Evolutionary conservation across 1,140 invertebrate species (phyloP), one percentile per base, ranked within the genome.

Genomic region (Bombus picipes): DNA sequence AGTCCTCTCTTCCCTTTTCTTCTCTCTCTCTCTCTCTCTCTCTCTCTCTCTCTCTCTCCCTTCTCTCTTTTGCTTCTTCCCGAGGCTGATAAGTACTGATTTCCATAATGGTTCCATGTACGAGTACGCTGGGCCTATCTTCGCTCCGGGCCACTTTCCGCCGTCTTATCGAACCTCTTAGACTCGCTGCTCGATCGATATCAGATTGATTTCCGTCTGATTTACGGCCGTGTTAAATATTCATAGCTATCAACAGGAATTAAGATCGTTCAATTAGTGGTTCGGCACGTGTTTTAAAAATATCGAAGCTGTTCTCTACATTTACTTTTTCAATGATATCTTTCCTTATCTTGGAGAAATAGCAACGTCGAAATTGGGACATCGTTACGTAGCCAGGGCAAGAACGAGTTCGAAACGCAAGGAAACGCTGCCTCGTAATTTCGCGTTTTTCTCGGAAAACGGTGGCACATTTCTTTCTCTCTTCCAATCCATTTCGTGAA

Each of bases 101-200:
- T 92, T 92, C 91, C 91, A 92, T 92, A 92, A 92, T 92, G 90
- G 91, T 87, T 65, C 85, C 89, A 88, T 89, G 91, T 91, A 91
- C 91, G 90, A 91, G 88, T 88, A 87, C 88, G 88, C 84, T 91
- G 76, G 85, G 57, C 91, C 91, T 81, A 74, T 73, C 72, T 72
- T 32, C 72, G 66, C 72, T 73, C 32, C 72, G 47, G 53, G 43
- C 73, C 53, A 81, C 68, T 70, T 73, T 82, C 88, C 73, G 53
- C 1, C 57, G 83, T 68, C 68, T 78, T 85, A 85, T 87, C 82
- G 22, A 10, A 3, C 57, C n/a, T 32, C 41, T 34, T 47, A 32
- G 41, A 28, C 74, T 43, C 6, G 12, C 3, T 32, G 28, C n/a
- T 9, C 53, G 83, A 84, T 84, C 75, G 66, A 79, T 72, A 79